Percentiles rank a stretch among this genome's conserved stretches.
These are phyloP conservation scores for Platalea minor DNA, from an alignment of 2,797 vertebrate species.

Conservation along the genomic window DNA sequence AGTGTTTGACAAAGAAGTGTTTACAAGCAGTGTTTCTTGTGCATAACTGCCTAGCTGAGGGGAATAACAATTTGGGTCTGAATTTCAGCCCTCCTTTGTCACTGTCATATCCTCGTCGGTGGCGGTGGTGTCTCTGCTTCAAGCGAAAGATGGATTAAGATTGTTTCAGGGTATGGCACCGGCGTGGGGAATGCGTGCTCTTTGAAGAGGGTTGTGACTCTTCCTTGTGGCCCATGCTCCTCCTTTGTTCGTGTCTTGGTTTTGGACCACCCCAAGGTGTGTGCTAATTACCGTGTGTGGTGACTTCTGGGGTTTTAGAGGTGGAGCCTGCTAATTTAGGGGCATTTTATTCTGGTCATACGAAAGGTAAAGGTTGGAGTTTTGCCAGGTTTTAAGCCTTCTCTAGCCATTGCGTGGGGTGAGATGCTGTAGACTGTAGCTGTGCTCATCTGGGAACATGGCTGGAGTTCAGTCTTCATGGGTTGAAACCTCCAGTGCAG, in stretches of 20 bases:
- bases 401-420: neutral
- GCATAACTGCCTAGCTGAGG: slow-evolving; percentile 66
- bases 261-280: neutral
- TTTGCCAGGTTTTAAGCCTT: neutral
- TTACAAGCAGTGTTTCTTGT: slow-evolving; percentile 62
- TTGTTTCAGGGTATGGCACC: neutral
- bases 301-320: neutral
- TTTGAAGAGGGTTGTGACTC: neutral
- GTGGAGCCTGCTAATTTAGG: neutral
- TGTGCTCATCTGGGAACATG: neutral
- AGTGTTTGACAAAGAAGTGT: slow-evolving; percentile 66
- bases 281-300: neutral
- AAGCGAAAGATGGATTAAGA: slow-evolving; percentile 23
- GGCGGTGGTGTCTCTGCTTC: neutral
- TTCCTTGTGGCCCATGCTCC: rapidly evolving
- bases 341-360: neutral
- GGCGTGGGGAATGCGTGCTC: rapidly evolving
- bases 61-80: slow-evolving; percentile 66
- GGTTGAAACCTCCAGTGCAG: neutral
- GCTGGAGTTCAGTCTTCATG: neutral
- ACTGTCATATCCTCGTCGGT: neutral
- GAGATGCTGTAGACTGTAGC: neutral
- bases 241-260: neutral
- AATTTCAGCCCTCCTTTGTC: slow-evolving; percentile 62
- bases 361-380: neutral